A percentile compares a stretch with the other conserved stretches of the same genome.
phyloP scores from a whole-genome alignment of 2,797 vertebrate genomes.

The Pseudomugil gertrudae region DNA sequence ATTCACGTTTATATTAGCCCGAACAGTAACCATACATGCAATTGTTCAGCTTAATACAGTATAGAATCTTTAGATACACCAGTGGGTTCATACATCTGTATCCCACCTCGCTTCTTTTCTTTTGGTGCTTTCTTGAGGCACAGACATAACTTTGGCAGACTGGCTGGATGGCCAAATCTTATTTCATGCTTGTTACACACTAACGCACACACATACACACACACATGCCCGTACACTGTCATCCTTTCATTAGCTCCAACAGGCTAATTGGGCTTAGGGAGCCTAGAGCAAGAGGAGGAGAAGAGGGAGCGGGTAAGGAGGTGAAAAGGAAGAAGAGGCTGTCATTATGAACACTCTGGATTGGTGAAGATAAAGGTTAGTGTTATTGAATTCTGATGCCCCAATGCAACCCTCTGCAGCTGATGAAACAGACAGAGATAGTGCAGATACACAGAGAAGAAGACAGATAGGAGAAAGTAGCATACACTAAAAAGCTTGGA shows the following conservation, averaged over 20 bases:
- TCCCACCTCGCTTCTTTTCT: constrained; percentile 2
- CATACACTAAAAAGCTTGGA: constrained; percentile 1
- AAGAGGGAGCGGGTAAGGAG: constrained; percentile 32
- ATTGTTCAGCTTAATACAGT: not conserved
- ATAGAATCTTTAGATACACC: constrained; percentile 7
- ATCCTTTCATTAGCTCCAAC: constrained; percentile 68
- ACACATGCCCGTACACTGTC: constrained; percentile 11
- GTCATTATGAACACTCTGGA: constrained; percentile 51
- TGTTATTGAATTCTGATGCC: constrained; percentile 46
- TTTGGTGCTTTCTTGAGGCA: not conserved
- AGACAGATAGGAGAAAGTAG: not conserved
- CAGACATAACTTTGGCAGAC: constrained; percentile 53
- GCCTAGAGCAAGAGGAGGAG: constrained; percentile 47
- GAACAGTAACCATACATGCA: not conserved
- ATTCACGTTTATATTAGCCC: too few species aligned
- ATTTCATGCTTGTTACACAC: constrained; percentile 76
- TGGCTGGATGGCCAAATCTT: constrained; percentile 73
- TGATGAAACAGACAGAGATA: constrained; percentile 35
- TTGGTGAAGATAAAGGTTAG: constrained; percentile 56
- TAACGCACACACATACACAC: constrained; percentile 27
- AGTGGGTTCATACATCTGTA: not conserved
- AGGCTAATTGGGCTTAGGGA: constrained; percentile 77
- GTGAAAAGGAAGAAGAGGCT: constrained; percentile 40
- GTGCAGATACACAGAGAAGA: constrained; percentile 12
- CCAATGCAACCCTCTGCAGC: constrained; percentile 1